phyloP scores from a whole-genome alignment of 2,113 vertebrate genomes.

The Colossoma macropomum region DNA sequence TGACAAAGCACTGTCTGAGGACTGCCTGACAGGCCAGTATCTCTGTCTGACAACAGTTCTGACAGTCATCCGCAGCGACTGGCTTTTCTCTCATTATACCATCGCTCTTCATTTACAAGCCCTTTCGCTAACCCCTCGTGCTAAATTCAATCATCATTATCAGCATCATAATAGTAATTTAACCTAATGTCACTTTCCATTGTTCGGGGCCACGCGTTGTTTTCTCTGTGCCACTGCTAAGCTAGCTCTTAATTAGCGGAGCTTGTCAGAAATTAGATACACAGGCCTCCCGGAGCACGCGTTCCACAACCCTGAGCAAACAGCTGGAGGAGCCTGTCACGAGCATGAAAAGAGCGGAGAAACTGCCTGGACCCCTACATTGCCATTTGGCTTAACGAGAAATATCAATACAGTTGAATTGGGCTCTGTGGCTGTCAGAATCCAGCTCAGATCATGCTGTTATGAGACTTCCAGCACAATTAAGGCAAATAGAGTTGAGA shows the following conservation, averaged over 20 bases:
- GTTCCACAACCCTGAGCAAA: constrained; percentile 23
- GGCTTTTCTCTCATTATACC: constrained; percentile 26
- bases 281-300: constrained; percentile 18
- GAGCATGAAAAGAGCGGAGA: not conserved
- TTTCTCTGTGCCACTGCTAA: constrained; percentile 36
- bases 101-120: constrained; percentile 36
- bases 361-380: not conserved
- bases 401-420: not conserved
- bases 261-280: constrained; percentile 38
- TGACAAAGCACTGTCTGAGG: constrained; percentile 1
- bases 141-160: constrained; percentile 40
- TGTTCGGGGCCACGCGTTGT: constrained; percentile 35
- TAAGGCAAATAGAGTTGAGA: not conserved
- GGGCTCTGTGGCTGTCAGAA: not conserved
- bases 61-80: not conserved
- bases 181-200: constrained; percentile 43
- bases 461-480: not conserved
- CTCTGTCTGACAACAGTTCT: constrained; percentile 31
- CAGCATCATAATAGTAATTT: constrained; percentile 38
- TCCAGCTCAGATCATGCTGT: not conserved
- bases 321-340: constrained; percentile 26
- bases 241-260: constrained; percentile 42
- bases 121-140: constrained; percentile 6
- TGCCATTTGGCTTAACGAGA: not conserved
- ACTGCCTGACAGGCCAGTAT: constrained; percentile 31